A percentile compares a stretch with the other conserved stretches of the same genome.
Evolutionary conservation across 2,888 invertebrate genomes (phyloP).

Genomic region (Anorthoa munda): DNA sequence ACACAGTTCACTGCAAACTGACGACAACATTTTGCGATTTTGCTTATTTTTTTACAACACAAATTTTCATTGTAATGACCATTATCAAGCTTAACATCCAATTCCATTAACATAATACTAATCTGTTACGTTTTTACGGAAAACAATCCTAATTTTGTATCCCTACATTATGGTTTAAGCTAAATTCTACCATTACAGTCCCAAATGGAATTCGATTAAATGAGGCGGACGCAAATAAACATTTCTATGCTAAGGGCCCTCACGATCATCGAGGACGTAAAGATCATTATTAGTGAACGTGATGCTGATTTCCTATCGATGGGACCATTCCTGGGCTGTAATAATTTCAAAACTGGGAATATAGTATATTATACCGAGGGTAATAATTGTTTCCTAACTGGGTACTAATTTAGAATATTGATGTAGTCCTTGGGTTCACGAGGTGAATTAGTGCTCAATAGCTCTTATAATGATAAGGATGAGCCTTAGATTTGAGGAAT

Average conservation of each 20-base stretch:
- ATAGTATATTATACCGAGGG: too few species aligned
- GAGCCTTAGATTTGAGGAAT: too few species aligned
- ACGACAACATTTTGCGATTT: background rate
- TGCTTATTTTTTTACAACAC: background rate
- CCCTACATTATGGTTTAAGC: slow-evolving; percentile 8
- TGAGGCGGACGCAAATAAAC: slow-evolving; percentile 41
- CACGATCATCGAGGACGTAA: slow-evolving; percentile 29
- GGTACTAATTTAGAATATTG: too few species aligned
- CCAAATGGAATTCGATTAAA: slow-evolving; percentile 50
- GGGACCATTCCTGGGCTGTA: background rate
- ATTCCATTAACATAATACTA: background rate
- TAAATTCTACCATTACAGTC: slow-evolving; percentile 19
- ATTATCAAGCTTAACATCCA: background rate
- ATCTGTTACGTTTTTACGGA: background rate
- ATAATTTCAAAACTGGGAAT: background rate
- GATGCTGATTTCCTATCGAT: slow-evolving; percentile 36
- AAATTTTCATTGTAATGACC: background rate
- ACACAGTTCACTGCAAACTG: background rate
- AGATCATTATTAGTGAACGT: slow-evolving; percentile 42
- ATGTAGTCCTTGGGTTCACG: too few species aligned
- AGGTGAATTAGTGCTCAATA: too few species aligned
- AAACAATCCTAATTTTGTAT: slow-evolving; percentile 21
- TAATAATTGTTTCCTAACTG: too few species aligned
- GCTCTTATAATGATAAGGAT: too few species aligned
- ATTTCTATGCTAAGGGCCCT: slow-evolving; percentile 51